Evolutionary conservation across 2,888 invertebrate genomes (phyloP).

Genomic region (Stramonita haemastoma): DNA sequence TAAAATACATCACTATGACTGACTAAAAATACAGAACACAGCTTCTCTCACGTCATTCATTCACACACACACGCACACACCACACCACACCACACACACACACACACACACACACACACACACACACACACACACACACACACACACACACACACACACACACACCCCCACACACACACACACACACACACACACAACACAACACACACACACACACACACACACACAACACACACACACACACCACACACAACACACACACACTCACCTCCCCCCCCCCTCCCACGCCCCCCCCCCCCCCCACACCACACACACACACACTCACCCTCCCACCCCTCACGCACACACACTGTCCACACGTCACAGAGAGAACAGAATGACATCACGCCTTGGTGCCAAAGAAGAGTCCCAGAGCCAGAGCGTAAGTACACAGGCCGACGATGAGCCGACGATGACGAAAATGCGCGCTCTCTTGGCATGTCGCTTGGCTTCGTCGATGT

Average conservation of each 20-base stretch:
- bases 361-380: background rate
- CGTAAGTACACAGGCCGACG: constrained; percentile 64
- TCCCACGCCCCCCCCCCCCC: constrained; percentile 78
- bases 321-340: background rate
- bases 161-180: background rate
- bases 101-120: constrained; percentile 84
- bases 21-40: no score
- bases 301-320: constrained; percentile 28
- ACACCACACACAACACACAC: constrained; percentile 30
- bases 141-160: constrained; percentile 15
- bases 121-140: constrained; percentile 26
- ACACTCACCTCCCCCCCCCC: constrained; percentile 49
- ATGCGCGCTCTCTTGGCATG: constrained; percentile 65
- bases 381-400: constrained; percentile 49
- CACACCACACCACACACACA: constrained; percentile 85
- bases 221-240: constrained; percentile 89
- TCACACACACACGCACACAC: constrained; percentile 77
- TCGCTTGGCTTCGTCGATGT: constrained; percentile 59
- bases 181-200: constrained; percentile 4
- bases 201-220: constrained; percentile 79
- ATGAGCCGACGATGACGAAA: constrained; percentile 65
- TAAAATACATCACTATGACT: no score
- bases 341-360: constrained; percentile 5
- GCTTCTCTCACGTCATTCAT: background rate
- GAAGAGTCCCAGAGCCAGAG: constrained; percentile 63